Evolutionary conservation across 1,140 invertebrate species (phyloP).

Genomic region (Anthonomus grandis): DNA sequence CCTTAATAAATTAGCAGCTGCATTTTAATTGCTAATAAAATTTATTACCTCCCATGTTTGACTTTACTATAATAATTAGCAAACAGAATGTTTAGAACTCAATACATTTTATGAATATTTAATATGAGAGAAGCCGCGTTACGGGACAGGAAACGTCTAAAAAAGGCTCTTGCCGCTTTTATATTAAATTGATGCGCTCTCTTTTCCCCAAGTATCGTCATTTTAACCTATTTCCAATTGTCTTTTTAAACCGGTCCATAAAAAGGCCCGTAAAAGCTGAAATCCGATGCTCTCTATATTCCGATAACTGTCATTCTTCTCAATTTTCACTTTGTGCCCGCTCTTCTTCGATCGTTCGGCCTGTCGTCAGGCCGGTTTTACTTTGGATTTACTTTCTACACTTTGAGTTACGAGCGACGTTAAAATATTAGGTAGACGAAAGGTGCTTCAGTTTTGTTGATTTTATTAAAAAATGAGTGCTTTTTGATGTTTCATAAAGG

Average conservation of each 20-base stretch:
- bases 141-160: background rate
- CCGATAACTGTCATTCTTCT: slow-evolving; percentile 18
- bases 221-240: slow-evolving; percentile 19
- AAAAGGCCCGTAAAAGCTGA: slow-evolving; percentile 9
- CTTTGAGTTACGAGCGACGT: too few relatives aligned
- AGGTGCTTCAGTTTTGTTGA: too few relatives aligned
- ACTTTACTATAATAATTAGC: too few relatives aligned
- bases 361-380: background rate
- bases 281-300: slow-evolving; percentile 16
- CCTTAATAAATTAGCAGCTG: too few relatives aligned
- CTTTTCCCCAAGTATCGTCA: background rate
- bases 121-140: too few relatives aligned
- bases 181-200: background rate
- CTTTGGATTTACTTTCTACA: background rate
- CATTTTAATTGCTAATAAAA: too few relatives aligned
- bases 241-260: slow-evolving; percentile 10
- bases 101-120: too few relatives aligned
- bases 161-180: background rate
- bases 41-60: too few relatives aligned
- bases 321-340: slow-evolving; percentile 10
- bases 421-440: too few relatives aligned
- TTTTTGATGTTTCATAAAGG: too few relatives aligned
- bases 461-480: too few relatives aligned
- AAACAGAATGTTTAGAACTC: too few relatives aligned
- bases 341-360: background rate